phyloP scores from a whole-genome alignment of 2,113 vertebrate genomes.

The Anhinga anhinga region DNA sequence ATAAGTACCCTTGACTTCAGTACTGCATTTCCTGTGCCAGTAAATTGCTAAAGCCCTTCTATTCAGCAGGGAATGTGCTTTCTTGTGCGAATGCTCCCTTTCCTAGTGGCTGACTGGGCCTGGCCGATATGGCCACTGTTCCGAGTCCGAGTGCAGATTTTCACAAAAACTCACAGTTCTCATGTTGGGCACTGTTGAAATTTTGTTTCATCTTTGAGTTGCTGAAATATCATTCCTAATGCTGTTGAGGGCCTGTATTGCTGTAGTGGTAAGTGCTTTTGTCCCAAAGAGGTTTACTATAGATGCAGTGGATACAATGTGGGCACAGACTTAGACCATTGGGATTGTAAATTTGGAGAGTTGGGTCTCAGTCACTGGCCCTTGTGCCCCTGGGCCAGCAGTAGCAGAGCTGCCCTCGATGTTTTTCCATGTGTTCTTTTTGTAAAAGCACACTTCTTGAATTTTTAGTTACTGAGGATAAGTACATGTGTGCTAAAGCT shows the following conservation, averaged over 20 bases:
- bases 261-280: not conserved
- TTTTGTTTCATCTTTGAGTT: not conserved
- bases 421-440: rapidly evolving
- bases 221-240: not conserved
- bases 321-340: rapidly evolving
- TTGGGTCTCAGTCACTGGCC: not conserved
- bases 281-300: not conserved
- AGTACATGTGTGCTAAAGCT: not conserved
- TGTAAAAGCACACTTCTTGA: not conserved
- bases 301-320: too few relatives aligned
- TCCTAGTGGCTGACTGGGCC: not conserved
- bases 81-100: not conserved
- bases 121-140: rapidly evolving
- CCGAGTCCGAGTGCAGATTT: not conserved
- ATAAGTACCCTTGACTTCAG: not conserved
- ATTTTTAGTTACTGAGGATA: not conserved
- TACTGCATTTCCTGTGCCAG: not conserved
- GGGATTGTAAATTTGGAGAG: rapidly evolving
- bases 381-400: not conserved
- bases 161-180: not conserved
- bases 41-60: not conserved
- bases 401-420: not conserved
- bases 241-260: too few relatives aligned
- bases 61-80: not conserved
- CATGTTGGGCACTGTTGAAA: not conserved